phyloP scores from a whole-genome alignment of 2,888 invertebrate genomes.

The Ectemnius cavifrons region DNA sequence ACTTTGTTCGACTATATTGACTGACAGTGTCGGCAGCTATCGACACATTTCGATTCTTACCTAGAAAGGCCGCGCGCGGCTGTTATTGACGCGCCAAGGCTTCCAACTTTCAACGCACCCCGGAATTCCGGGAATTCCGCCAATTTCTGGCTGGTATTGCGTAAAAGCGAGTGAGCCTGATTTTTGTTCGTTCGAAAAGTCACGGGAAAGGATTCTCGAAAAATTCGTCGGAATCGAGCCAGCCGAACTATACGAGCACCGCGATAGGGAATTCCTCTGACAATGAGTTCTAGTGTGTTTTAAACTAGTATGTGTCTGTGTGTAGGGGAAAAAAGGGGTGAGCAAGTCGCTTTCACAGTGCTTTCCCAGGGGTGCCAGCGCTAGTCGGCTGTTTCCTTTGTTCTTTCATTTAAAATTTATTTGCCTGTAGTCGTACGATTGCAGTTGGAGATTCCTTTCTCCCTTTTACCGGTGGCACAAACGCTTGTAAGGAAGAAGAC shows the following conservation, averaged over 20 bases:
- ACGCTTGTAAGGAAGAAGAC: too few species aligned
- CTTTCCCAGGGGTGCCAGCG: too few species aligned
- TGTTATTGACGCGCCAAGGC: slow-evolving; percentile 3
- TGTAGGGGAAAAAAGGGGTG: too few species aligned
- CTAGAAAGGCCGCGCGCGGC: slow-evolving; percentile 1
- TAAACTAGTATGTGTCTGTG: too few species aligned
- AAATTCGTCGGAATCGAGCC: background rate
- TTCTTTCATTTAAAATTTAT: background rate
- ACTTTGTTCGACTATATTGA: too few species aligned
- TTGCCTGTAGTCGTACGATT: background rate
- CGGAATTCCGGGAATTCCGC: slow-evolving; percentile 2
- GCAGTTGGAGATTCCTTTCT: slow-evolving; percentile 18
- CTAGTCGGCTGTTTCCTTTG: too few species aligned
- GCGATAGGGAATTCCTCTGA: slow-evolving; percentile 1
- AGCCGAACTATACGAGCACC: background rate
- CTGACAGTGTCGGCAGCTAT: background rate
- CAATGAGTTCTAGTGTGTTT: background rate
- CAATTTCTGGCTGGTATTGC: background rate
- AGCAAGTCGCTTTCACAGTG: too few species aligned
- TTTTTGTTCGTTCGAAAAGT: background rate
- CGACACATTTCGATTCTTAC: slow-evolving; percentile 26
- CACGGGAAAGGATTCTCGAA: background rate
- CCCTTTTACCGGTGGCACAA: background rate
- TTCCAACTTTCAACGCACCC: background rate
- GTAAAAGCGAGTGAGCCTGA: background rate